These are phyloP conservation scores for Megathymus violae DNA, from an alignment of 1,140 invertebrate genomes.

Conservation along the genomic window DNA sequence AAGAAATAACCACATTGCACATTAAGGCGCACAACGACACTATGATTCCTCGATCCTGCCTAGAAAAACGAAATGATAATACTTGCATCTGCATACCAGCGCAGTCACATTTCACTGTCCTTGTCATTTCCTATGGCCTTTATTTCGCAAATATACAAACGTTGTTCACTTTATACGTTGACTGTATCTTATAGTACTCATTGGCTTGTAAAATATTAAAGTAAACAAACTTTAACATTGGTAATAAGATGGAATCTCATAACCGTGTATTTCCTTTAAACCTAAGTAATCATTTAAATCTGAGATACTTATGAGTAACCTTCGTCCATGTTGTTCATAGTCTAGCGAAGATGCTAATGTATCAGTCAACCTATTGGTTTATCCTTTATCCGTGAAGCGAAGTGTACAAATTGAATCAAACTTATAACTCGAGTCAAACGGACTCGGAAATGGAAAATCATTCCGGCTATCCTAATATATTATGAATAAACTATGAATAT, in stretches of 20 bases:
- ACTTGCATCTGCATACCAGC: slow-evolving; percentile 22
- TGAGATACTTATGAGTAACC: too few species aligned
- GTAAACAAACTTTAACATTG: too few species aligned
- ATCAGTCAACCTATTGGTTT: slow-evolving; percentile 2
- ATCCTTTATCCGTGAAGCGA: slow-evolving; percentile 1
- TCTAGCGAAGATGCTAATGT: not conserved
- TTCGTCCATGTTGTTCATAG: too few species aligned
- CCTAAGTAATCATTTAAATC: too few species aligned
- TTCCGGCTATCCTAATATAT: slow-evolving; percentile 1
- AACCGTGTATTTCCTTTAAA: too few species aligned
- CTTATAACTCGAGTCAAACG: slow-evolving; percentile 2
- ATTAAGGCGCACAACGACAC: slow-evolving; percentile 15
- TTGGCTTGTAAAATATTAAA: not conserved
- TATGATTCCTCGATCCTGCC: slow-evolving; percentile 19
- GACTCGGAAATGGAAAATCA: slow-evolving; percentile 8
- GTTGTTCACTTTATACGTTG: not conserved
- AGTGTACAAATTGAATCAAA: not conserved
- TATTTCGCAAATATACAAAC: slow-evolving; percentile 17
- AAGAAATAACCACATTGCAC: slow-evolving; percentile 14
- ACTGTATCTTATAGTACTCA: not conserved
- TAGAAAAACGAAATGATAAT: slow-evolving; percentile 16
- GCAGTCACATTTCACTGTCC: slow-evolving; percentile 29
- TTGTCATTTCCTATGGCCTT: slow-evolving; percentile 26
- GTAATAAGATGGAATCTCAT: too few species aligned
- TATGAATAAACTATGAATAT: slow-evolving; percentile 12